Evolutionary conservation across 1,140 invertebrate species (phyloP).

Genomic region (Macrosteles quadrilineatus): DNA sequence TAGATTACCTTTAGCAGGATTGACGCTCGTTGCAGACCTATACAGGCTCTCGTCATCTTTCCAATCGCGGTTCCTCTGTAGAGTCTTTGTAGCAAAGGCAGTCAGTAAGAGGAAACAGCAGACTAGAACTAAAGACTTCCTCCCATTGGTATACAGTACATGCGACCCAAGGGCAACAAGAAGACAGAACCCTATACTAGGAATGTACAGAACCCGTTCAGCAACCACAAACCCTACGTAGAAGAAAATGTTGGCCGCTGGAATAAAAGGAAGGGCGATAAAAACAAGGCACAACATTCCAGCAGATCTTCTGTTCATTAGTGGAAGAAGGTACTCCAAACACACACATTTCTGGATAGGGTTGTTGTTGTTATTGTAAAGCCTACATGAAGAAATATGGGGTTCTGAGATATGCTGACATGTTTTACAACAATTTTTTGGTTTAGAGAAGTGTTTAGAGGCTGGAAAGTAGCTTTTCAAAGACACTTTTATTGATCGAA

Average conservation of each 20-base stretch:
- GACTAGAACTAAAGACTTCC: conserved; percentile 41
- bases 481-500: not conserved
- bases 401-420: not conserved
- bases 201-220: conserved; percentile 92
- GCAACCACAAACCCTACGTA: conserved; percentile 97
- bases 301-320: not conserved
- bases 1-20: conserved; percentile 92
- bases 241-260: conserved; percentile 91
- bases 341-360: conserved; percentile 37
- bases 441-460: no score
- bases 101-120: conserved; percentile 56
- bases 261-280: conserved; percentile 87
- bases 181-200: conserved; percentile 93
- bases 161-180: conserved; percentile 70
- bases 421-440: not conserved
- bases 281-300: conserved; percentile 60
- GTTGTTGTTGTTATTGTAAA: conserved; percentile 51
- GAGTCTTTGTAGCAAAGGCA: conserved; percentile 73
- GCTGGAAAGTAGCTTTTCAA: no score
- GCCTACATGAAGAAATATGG: conserved; percentile 45
- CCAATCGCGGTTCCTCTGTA: conserved; percentile 88
- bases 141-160: conserved; percentile 46
- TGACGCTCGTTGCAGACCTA: conserved; percentile 84
- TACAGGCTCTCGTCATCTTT: conserved; percentile 90
- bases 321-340: conserved; percentile 35